phyloP scores from a whole-genome alignment of 2,888 invertebrate genomes.

The Cephus spinipes region DNA sequence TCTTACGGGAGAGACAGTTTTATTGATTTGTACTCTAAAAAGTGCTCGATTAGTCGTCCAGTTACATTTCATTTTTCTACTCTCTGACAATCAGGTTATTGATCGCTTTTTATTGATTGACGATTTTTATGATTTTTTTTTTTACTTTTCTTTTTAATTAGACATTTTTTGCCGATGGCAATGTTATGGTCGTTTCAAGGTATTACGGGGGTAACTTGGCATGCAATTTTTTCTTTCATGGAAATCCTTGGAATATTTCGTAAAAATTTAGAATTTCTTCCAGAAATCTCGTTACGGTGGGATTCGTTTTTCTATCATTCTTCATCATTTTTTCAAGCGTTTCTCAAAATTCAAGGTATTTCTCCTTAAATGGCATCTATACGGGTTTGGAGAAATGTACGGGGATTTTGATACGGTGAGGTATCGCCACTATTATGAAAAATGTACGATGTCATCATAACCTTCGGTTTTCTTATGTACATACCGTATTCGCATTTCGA shows the following conservation, averaged over 20 bases:
- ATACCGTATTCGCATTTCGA: background rate
- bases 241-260: too few species aligned
- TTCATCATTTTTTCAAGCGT: background rate
- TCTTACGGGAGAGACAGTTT: background rate
- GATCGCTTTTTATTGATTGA: background rate
- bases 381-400: background rate
- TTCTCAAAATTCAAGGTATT: background rate
- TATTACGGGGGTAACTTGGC: background rate
- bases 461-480: too few species aligned
- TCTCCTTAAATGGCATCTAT: background rate
- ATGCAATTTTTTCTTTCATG: too few species aligned
- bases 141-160: too few species aligned
- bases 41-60: background rate
- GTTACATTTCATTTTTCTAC: background rate
- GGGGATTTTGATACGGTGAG: background rate
- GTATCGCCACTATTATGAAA: background rate
- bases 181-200: background rate
- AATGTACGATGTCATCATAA: background rate
- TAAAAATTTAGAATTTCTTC: too few species aligned
- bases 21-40: background rate
- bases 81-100: background rate
- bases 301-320: background rate
- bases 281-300: too few species aligned
- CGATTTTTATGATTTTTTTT: background rate
- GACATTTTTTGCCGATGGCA: too few species aligned